These are phyloP conservation scores for Drosophila bunnanda DNA, from an alignment of 2,888 invertebrate genomes.

Conservation along the genomic window DNA sequence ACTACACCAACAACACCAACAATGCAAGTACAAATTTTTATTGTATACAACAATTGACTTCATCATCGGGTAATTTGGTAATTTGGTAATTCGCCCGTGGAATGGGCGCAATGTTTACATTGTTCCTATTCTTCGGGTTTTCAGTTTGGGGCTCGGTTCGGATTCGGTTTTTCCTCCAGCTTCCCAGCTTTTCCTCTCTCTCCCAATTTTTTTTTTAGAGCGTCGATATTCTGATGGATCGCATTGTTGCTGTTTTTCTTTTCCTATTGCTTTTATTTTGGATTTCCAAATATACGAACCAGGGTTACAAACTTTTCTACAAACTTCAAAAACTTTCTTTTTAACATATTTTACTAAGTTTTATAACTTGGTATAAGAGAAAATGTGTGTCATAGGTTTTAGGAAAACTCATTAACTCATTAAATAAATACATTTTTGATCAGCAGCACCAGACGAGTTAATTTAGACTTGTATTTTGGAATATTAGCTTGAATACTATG, in stretches of 20 bases:
- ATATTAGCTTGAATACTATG: too few relatives aligned
- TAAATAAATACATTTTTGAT: too few relatives aligned
- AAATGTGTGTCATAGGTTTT: too few relatives aligned
- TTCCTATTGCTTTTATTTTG: constrained; percentile 39
- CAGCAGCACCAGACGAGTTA: too few relatives aligned
- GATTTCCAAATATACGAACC: constrained; percentile 52
- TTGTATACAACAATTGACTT: constrained; percentile 80
- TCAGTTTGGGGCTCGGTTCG: neutral
- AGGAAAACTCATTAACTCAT: too few relatives aligned
- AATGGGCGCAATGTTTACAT: constrained; percentile 82
- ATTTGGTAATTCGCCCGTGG: constrained; percentile 62
- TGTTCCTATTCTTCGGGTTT: constrained; percentile 59
- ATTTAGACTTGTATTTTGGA: too few relatives aligned
- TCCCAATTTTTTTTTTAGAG: constrained; percentile 19
- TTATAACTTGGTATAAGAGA: too few relatives aligned
- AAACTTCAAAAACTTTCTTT: neutral
- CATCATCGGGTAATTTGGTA: constrained; percentile 79
- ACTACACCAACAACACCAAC: constrained; percentile 32
- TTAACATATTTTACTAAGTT: too few relatives aligned
- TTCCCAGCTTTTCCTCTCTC: neutral
- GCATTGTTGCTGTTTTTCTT: constrained; percentile 41
- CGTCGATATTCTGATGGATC: constrained; percentile 31
- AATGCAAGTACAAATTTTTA: constrained; percentile 52
- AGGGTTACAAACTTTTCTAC: constrained; percentile 34
- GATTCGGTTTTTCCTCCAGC: constrained; percentile 5